Percentiles rank a stretch among this genome's conserved stretches.
Conservation (phyloP, 1,140 invertebrate genomes). For the Cyclargus thomasi region DNA sequence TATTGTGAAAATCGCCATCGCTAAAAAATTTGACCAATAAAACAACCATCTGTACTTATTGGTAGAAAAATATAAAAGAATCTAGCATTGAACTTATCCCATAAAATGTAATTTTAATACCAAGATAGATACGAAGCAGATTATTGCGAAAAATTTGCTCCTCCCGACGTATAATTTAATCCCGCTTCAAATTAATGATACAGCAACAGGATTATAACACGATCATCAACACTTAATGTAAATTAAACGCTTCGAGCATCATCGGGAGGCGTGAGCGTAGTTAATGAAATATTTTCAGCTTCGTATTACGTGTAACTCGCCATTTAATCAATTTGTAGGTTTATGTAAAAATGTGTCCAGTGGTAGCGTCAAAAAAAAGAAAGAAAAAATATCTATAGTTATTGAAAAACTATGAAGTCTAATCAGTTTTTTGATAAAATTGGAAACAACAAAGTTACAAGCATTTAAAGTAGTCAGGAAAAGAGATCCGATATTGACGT, state of each 20-base stretch:
- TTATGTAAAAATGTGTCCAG: conserved; percentile 13
- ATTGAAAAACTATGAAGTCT: no score
- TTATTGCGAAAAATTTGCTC: neutral
- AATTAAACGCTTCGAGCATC: conserved; percentile 5
- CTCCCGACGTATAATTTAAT: neutral
- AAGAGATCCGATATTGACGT: no score
- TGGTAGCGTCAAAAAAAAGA: no score
- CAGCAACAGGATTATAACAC: conserved; percentile 9
- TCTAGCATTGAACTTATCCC: neutral
- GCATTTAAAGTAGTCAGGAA: no score
- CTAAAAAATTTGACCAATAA: no score
- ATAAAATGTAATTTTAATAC: conserved; percentile 5
- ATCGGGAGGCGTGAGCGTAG: neutral
- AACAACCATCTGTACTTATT: no score
- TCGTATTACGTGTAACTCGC: neutral
- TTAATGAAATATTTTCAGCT: conserved; percentile 7
- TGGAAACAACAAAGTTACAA: no score
- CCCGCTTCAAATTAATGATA: neutral
- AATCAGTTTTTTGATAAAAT: no score
- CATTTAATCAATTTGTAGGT: neutral
- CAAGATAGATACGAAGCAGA: neutral
- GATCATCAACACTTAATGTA: conserved; percentile 10
- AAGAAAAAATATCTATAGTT: no score
- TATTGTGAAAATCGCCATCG: no score
- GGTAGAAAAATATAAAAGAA: neutral